A percentile compares a stretch with the other conserved stretches of the same genome.
These are phyloP conservation scores for Hypsibius dujardini DNA, from an alignment of 1,140 invertebrate genomes.

Conservation along the genomic window DNA sequence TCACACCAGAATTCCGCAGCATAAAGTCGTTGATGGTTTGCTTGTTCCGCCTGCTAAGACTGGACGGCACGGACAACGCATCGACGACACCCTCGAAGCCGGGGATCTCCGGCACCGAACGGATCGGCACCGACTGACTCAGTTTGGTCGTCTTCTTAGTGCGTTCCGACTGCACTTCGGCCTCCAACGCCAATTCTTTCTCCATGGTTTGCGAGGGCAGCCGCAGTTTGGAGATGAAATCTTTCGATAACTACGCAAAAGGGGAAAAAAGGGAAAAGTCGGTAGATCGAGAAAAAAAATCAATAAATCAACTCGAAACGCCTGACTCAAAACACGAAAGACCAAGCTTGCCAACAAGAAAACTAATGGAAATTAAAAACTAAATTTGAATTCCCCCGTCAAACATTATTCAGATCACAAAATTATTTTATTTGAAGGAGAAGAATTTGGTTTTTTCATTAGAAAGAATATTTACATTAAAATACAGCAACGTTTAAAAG, in stretches of 20 bases:
- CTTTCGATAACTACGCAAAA: neutral
- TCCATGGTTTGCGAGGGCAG: constrained; percentile 7
- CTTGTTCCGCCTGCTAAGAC: neutral
- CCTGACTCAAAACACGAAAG: neutral
- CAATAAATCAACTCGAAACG: neutral
- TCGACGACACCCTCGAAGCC: constrained; percentile 10
- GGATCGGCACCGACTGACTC: neutral
- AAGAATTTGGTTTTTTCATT: no score
- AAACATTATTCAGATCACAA: neutral
- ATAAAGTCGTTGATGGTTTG: neutral
- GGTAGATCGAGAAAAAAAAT: neutral
- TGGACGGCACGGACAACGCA: neutral
- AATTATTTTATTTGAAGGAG: neutral
- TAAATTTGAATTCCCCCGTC: no score
- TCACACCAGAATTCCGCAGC: neutral
- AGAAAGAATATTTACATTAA: no score
- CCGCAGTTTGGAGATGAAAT: neutral
- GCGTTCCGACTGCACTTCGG: neutral
- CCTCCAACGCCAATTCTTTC: constrained; percentile 7
- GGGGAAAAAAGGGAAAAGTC: neutral
- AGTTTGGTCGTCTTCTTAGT: neutral
- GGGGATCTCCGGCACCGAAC: neutral
- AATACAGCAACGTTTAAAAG: no score
- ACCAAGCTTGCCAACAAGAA: no score
- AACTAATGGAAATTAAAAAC: no score